Conservation (phyloP, 2,888 invertebrate species). For the Slavum lentiscoides region DNA sequence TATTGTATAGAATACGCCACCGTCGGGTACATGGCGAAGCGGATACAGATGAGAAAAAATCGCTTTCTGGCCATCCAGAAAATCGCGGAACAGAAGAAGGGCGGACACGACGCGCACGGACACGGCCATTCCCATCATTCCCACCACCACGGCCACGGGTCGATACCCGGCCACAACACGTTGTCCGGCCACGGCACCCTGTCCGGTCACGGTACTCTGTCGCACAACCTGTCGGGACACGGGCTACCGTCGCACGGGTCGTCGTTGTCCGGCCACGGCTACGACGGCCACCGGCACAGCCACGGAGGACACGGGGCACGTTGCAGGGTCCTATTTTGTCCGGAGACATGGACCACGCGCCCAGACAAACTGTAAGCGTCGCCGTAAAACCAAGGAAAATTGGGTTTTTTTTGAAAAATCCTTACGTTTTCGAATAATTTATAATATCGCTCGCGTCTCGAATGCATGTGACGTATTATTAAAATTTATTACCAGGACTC, state of each 20-base stretch:
- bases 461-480: too few species aligned
- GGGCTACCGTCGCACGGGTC: constrained; percentile 51
- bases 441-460: too few species aligned
- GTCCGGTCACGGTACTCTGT: constrained; percentile 29
- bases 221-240: constrained; percentile 48
- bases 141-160: constrained; percentile 63
- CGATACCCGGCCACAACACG: constrained; percentile 41
- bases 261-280: constrained; percentile 61
- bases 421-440: too few species aligned
- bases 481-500: too few species aligned
- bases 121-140: constrained; percentile 71
- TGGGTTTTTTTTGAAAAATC: too few species aligned
- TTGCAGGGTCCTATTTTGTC: constrained; percentile 58
- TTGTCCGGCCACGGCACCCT: constrained; percentile 36
- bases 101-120: constrained; percentile 64
- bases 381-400: neutral
- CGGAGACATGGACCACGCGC: constrained; percentile 62
- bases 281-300: constrained; percentile 61
- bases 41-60: constrained; percentile 94
- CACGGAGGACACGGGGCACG: constrained; percentile 59
- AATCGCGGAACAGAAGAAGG: constrained; percentile 89
- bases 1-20: constrained; percentile 85
- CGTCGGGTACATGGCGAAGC: constrained; percentile 96
- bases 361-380: constrained; percentile 62
- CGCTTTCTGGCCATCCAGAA: constrained; percentile 87